Evolutionary conservation across 2,797 vertebrate species (phyloP), one percentile per base, ranked within the genome.

Genomic region (Smutsia temminckii): DNA sequence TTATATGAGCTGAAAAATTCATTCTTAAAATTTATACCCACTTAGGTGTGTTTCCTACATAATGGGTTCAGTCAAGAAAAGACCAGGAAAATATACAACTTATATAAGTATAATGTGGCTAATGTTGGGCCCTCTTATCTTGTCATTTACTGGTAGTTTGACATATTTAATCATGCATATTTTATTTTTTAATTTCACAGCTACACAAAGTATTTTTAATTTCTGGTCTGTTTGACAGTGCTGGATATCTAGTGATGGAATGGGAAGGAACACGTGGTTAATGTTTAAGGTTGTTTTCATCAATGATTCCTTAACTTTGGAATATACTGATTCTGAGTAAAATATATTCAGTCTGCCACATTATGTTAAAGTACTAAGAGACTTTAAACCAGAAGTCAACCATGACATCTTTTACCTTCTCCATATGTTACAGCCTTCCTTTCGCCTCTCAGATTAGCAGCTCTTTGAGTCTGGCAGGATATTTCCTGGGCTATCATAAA

Each of bases 111-210:
- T 13, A 66, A n/a, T 53, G 51, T 79, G 5, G 8, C n/a, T 80
- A 85, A n/a, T n/a, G 20, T 40, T 63, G 6, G 92, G 53, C 37
- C 63, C n/a, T 23, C 5, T 84, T 71, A 59, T 18, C 17, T 71
- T 94, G 27, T 64, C 53, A 42, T 42, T 85, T 80, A 93, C 32
- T 79, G 93, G 96, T 59, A 75, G 51, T 61, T n/a, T 88, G 51
- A 59, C 68, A 72, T 57, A n/a, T 80, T 85, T 63, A 75, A 95
- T 69, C 14, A 18, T 25, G 34, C 27, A 29, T 21, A 46, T 71
- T 80, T 95, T 11, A 57, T 29, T 81, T 84, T 88, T 68, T 18
- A 86, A 78, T 85, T 92, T 79, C 49, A 66, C 72, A 87, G 66
- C 42, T 90, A 53, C 57, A 85, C 9, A 27, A 80, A 87, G 2